Percentiles rank a stretch among this genome's conserved stretches.
Evolutionary conservation across 2,113 vertebrate species (phyloP).

Genomic region (Orycteropus afer): DNA sequence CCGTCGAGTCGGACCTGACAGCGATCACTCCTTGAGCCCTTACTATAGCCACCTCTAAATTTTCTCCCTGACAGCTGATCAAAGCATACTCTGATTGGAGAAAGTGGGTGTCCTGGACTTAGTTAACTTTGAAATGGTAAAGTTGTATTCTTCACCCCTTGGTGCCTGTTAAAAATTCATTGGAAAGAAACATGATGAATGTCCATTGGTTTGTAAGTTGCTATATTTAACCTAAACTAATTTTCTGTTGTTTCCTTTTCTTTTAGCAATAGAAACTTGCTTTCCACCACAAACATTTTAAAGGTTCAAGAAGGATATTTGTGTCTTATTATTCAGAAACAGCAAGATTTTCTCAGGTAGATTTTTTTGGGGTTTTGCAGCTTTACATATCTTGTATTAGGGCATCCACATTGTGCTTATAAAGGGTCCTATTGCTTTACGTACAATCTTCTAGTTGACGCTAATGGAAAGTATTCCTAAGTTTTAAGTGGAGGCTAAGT

Average conservation of each 20-base stretch:
- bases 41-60: background rate
- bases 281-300: background rate
- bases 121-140: background rate
- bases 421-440: background rate
- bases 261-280: background rate
- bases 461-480: background rate
- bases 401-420: background rate
- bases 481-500: conserved; percentile 21
- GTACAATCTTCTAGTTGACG: background rate
- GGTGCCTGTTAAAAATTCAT: background rate
- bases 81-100: background rate
- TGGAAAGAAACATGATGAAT: background rate
- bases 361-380: background rate
- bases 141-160: background rate
- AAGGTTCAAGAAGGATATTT: background rate
- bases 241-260: background rate
- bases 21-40: background rate
- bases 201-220: background rate
- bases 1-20: too few species aligned
- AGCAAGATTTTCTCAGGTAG: background rate
- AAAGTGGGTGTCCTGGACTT: background rate
- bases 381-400: background rate
- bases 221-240: background rate
- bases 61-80: background rate
- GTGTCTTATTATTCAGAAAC: background rate